Conservation (phyloP, 2,888 invertebrate species). For the Latheticus oryzae region DNA sequence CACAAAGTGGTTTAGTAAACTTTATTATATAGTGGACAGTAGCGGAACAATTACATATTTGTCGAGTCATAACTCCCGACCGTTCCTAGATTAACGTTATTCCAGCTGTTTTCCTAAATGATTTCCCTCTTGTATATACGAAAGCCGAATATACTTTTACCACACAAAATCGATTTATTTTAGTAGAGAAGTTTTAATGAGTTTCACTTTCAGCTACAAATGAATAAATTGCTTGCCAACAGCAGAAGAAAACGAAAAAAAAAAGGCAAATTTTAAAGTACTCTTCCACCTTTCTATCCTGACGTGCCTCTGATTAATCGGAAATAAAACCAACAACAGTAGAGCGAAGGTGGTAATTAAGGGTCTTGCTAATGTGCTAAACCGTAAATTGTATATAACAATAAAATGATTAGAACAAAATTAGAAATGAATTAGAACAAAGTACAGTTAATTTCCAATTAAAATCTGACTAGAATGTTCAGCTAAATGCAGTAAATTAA, state of each 20-base stretch:
- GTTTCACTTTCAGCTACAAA: constrained; percentile 20
- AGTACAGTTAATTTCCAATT: constrained; percentile 13
- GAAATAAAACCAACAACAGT: neutral
- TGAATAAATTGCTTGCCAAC: constrained; percentile 25
- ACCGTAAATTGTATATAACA: constrained; percentile 4
- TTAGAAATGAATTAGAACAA: constrained; percentile 6
- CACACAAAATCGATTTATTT: constrained; percentile 12
- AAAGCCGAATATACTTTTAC: constrained; percentile 3
- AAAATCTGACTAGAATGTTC: constrained; percentile 5
- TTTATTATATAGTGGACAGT: constrained; percentile 11
- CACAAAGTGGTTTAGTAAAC: constrained; percentile 15
- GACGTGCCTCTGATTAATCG: neutral
- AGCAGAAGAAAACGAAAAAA: constrained; percentile 7
- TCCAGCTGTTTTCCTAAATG: constrained; percentile 2
- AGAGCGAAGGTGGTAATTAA: constrained; percentile 1
- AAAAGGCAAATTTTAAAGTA: constrained; percentile 5
- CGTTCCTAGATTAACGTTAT: constrained; percentile 11
- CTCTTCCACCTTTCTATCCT: constrained; percentile 12
- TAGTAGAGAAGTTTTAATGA: constrained; percentile 17
- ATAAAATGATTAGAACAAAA: constrained; percentile 5
- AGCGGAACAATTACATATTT: constrained; percentile 11
- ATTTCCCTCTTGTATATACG: neutral
- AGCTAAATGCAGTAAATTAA: constrained; percentile 23
- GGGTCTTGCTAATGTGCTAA: neutral
- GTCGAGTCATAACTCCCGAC: constrained; percentile 2